These are phyloP conservation scores for Brachymystax lenok DNA, from an alignment of 2,797 vertebrate genomes.

Conservation along the genomic window DNA sequence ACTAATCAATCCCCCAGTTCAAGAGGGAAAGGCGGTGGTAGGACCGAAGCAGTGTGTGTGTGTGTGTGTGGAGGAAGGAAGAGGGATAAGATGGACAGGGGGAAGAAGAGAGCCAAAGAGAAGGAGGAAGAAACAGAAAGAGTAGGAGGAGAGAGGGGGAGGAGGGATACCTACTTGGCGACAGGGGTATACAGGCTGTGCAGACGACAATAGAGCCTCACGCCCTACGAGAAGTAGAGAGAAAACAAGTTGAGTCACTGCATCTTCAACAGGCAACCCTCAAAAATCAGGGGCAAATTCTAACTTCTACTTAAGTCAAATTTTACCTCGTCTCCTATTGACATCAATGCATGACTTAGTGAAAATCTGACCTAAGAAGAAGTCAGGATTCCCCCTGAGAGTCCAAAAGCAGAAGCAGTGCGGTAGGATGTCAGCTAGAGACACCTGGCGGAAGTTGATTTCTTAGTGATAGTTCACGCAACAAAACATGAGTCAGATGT, in stretches of 20 bases:
- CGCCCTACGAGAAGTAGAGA: constrained; percentile 78
- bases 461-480: no score
- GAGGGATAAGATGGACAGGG: no score
- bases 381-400: background rate
- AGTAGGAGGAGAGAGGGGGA: background rate
- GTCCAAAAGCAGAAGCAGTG: background rate
- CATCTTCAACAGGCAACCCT: constrained; percentile 2
- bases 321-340: background rate
- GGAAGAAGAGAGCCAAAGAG: constrained; percentile 28
- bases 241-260: constrained; percentile 53
- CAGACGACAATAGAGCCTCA: constrained; percentile 95
- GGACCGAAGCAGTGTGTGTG: no score
- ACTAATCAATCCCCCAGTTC: no score
- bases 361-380: background rate
- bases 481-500: background rate
- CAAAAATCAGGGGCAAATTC: constrained; percentile 43
- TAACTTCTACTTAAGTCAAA: background rate
- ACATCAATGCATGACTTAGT: no score
- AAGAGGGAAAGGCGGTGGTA: no score
- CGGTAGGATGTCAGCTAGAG: background rate
- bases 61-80: no score
- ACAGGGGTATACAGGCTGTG: constrained; percentile 92
- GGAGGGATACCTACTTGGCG: constrained; percentile 89
- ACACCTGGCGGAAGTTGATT: background rate
- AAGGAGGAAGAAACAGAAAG: no score